These are phyloP conservation scores for Eira barbara DNA, from an alignment of 2,113 vertebrate genomes.

Conservation along the genomic window DNA sequence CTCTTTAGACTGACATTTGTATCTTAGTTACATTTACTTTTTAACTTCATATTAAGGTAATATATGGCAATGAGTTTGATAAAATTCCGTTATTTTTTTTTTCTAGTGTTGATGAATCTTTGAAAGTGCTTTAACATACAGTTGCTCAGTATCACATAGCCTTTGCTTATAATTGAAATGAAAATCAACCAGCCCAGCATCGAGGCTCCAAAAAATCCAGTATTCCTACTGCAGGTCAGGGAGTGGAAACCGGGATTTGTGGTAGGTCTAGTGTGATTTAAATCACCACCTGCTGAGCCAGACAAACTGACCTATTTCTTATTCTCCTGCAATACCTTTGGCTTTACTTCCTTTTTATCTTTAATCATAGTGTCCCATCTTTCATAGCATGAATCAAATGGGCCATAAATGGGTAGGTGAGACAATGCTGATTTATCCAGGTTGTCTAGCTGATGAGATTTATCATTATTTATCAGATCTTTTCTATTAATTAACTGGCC, in stretches of 20 bases:
- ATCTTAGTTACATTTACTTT: neutral
- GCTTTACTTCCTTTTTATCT: neutral
- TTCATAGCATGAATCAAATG: neutral
- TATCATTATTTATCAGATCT: neutral
- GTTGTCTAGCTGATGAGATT: neutral
- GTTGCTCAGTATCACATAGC: neutral
- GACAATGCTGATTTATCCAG: neutral
- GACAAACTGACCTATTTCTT: neutral
- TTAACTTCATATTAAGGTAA: neutral
- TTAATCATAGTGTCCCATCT: neutral
- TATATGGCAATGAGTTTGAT: neutral
- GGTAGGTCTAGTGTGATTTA: neutral
- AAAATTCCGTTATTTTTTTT: constrained; percentile 11
- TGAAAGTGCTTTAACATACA: neutral
- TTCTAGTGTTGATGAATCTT: constrained; percentile 1
- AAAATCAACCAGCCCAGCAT: neutral
- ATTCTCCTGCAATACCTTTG: neutral
- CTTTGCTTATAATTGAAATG: neutral
- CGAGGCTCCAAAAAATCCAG: neutral
- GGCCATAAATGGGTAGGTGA: neutral
- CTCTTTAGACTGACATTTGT: neutral
- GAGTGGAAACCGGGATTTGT: neutral
- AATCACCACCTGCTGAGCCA: neutral
- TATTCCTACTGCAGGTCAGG: neutral
- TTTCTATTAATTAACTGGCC: neutral